Evolutionary conservation across 2,888 invertebrate species (phyloP), one percentile per base, ranked within the genome.

Genomic region (Chouioia cunea): DNA sequence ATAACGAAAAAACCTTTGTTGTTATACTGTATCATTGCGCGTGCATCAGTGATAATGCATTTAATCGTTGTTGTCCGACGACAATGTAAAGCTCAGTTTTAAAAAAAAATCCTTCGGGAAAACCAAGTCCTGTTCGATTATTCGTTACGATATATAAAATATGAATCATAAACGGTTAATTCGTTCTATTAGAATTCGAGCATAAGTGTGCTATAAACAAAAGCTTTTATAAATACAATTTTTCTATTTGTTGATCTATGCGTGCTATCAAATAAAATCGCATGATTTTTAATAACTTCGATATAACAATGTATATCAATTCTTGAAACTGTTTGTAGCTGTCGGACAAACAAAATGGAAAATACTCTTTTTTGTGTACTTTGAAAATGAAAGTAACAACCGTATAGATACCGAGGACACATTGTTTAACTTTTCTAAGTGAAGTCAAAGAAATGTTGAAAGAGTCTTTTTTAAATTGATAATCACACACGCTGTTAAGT

Each of bases 1-100:
- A 72, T 60, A 72, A 76, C 36, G 76, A 73, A 70, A 70, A 63
- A 76, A 44, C 65, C 57, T 48, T 63, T 72, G 58, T 78, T 77
- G 75, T 77, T 80, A n/a, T n/a, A 79, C 75, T 78, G 75, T 75
- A 79, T 77, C 77, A 73, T 76, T 78, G 77, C 76, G 75, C 71
- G 73, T 78, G 73, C 59, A 73, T 71, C 75, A 76, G 76, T 75
- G 74, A 80, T 78, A 80, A 77, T 79, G 76, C 75, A 78, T 79
- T 76, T 76, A 78, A 73, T 75, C 77, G 78, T 79, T 80, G 78
- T 75, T 64, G 27, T 64, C 59, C 60, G 16, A 73, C 43, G 27
- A 68, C 56, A 22, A 68, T 36, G 36, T 10, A 36, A 53, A 60
- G 69, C 52, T 71, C 18, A 63, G 48, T 65, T 65, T 69, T 46